phyloP scores from a whole-genome alignment of 2,797 vertebrate genomes.

The Remorina albescens region DNA sequence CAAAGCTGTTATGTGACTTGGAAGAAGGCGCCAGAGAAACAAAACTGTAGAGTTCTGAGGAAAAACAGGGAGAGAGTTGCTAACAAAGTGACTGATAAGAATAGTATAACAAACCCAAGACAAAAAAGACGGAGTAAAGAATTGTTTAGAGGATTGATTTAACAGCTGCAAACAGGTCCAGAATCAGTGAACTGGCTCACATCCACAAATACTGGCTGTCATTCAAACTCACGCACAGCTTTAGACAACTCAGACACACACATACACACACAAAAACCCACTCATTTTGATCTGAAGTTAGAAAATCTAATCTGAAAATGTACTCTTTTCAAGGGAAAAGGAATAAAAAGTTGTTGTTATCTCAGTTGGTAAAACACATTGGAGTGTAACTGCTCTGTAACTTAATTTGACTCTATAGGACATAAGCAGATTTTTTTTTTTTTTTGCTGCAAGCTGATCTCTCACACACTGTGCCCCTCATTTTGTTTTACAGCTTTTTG shows the following conservation, averaged over 20 bases:
- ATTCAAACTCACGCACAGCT: constrained; percentile 23
- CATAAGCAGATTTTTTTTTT: background rate
- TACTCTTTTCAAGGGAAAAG: background rate
- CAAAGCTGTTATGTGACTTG: constrained; percentile 10
- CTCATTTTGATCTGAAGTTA: background rate
- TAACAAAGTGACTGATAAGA: constrained; percentile 18
- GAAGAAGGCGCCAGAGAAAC: constrained; percentile 16
- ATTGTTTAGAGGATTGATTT: constrained; percentile 32
- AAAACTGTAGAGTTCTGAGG: background rate
- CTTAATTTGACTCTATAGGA: constrained; percentile 9
- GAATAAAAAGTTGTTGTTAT: background rate
- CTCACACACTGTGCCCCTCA: constrained; percentile 8
- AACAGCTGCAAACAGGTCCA: constrained; percentile 37
- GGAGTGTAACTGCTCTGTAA: background rate
- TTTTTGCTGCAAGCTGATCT: constrained; percentile 8
- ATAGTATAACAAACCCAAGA: constrained; percentile 20
- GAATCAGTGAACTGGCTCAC: constrained; percentile 33
- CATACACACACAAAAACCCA: too few species aligned
- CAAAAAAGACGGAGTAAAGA: constrained; percentile 8
- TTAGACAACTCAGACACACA: constrained; percentile 6
- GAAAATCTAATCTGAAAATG: constrained; percentile 18
- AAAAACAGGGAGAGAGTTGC: constrained; percentile 3
- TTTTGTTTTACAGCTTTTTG: constrained; percentile 37
- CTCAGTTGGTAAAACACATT: background rate
- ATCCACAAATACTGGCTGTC: constrained; percentile 35